Evolutionary conservation across 2,797 vertebrate species (phyloP), one percentile per base, ranked within the genome.

Genomic region (Chromobotia macracanthus): DNA sequence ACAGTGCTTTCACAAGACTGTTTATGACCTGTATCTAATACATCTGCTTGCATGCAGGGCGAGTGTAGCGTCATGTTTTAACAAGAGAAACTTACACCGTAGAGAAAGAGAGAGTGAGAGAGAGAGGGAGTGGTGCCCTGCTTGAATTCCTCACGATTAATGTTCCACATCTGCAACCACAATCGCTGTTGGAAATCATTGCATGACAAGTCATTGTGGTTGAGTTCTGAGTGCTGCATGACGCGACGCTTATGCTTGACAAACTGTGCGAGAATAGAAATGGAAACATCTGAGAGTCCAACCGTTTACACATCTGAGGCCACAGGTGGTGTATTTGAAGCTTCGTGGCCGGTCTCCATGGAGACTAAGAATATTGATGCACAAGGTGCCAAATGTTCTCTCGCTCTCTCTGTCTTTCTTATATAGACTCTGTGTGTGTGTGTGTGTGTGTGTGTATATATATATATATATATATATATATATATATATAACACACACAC

Each of bases 291-390:
- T 61, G 10, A 41, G 61, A 21, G 68, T 64, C 44, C 13, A 25
- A 51, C 12, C 18, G 28, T 75, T 58, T 61, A 60, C 55, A 58
- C 44, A 66, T 70, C 35, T 51, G 74, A 78, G 75, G 55, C 55
- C 50, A 70, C 79, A 81, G 72, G 72, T 81, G 79, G 13, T 63
- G 25, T 53, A 60, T 69, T 77, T 64, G n/a, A 55, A 19, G 55
- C 70, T 50, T 66, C 53, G 50, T 70, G 51, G 68, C 56, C 31
- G 10, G 72, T 63, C 55, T 77, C 77, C 25, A 74, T 75, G 64
- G 60, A 65, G 51, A 75, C 66, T 71, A 77, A 64, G 75, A 53
- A 58, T 72, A 44, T 77, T 58, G 19, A 56, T 64, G 64, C 41
- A 60, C 12, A 50, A 48, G 21, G 44, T 63, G 56, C 69, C 35